phyloP scores from a whole-genome alignment of 2,888 invertebrate species.

The Cerastoderma edule region DNA sequence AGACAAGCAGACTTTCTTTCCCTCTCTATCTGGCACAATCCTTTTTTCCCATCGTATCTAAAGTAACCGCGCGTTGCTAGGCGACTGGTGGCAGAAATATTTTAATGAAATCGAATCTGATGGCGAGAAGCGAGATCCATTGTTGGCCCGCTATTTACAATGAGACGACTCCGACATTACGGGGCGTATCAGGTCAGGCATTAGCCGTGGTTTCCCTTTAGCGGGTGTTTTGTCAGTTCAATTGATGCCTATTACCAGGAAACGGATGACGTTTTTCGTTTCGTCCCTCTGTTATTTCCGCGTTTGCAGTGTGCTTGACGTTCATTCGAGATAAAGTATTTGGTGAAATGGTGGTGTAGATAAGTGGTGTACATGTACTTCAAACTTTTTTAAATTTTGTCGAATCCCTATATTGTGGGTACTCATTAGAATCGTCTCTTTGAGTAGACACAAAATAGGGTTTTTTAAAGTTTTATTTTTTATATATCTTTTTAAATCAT shows the following conservation, averaged over 20 bases:
- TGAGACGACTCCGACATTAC: conserved; percentile 19
- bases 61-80: conserved; percentile 48
- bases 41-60: neutral
- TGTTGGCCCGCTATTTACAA: conserved; percentile 14
- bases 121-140: conserved; percentile 16
- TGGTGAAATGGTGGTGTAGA: neutral
- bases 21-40: neutral
- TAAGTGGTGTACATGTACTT: neutral
- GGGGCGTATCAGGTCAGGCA: conserved; percentile 14
- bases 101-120: conserved; percentile 44
- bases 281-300: too few relatives aligned
- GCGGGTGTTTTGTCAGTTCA: too few relatives aligned
- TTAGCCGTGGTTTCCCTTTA: neutral
- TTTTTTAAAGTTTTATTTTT: too few relatives aligned
- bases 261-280: too few relatives aligned
- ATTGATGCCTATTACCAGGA: too few relatives aligned
- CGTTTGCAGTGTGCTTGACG: too few relatives aligned
- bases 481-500: too few relatives aligned
- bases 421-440: too few relatives aligned
- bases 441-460: too few relatives aligned
- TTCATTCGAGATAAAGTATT: too few relatives aligned
- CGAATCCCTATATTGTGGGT: too few relatives aligned
- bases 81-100: conserved; percentile 47
- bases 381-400: too few relatives aligned
- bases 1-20: neutral